These are phyloP conservation scores for Diplosoma virens DNA, from an alignment of 23 tunicate species.

Conservation along the genomic window DNA sequence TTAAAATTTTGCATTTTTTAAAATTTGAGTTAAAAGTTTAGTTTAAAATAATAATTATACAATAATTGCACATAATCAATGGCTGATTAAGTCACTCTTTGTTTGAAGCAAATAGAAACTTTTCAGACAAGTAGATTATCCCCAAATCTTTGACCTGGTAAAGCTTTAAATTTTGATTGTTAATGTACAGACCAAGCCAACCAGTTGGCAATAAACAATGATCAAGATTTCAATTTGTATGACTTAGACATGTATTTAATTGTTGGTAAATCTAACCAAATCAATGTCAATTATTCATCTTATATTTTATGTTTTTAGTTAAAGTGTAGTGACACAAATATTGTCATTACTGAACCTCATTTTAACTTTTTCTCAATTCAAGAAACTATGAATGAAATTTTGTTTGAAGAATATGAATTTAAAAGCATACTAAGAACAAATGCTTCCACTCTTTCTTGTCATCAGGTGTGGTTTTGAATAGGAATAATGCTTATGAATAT, in stretches of 20 bases:
- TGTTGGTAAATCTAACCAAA: not conserved
- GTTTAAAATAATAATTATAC: too few relatives aligned
- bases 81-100: too few relatives aligned
- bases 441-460: conserved; percentile 64
- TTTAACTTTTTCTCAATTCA: conserved; percentile 82
- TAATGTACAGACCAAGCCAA: too few relatives aligned
- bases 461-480: conserved; percentile 43
- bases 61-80: too few relatives aligned
- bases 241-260: not conserved
- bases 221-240: not conserved
- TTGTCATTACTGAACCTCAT: conserved; percentile 93
- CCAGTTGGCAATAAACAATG: too few relatives aligned
- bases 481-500: not conserved
- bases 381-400: conserved; percentile 92
- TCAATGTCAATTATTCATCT: not conserved
- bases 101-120: too few relatives aligned
- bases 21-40: too few relatives aligned
- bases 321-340: conserved; percentile 49
- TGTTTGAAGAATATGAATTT: conserved; percentile 97
- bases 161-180: not conserved
- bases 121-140: too few relatives aligned
- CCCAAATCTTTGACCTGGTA: too few relatives aligned
- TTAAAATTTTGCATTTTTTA: too few relatives aligned
- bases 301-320: conserved; percentile 34
- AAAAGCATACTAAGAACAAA: conserved; percentile 76